phyloP scores from a whole-genome alignment of 2,113 vertebrate genomes.

The Petrocephalus microphthalmus region DNA sequence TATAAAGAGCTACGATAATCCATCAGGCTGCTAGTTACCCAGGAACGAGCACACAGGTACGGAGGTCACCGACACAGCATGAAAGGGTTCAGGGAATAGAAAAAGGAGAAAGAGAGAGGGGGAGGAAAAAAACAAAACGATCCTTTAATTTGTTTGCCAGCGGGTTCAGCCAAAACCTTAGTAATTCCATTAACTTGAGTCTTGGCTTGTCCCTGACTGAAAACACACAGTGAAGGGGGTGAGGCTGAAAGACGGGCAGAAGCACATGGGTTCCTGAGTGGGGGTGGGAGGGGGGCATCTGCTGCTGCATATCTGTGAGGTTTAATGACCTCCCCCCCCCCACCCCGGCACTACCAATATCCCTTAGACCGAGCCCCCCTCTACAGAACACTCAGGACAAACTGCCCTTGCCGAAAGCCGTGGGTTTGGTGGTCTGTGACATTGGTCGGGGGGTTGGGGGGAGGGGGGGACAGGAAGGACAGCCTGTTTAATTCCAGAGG shows the following conservation, averaged over 20 bases:
- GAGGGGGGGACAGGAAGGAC: too few species aligned
- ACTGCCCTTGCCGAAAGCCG: neutral
- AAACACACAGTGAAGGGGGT: constrained; percentile 26
- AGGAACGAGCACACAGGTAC: constrained; percentile 30
- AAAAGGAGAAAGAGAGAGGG: neutral
- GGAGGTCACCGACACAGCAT: constrained; percentile 14
- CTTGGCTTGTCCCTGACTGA: constrained; percentile 28
- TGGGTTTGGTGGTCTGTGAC: neutral
- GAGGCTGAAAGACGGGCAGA: constrained; percentile 20
- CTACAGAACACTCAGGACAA: neutral
- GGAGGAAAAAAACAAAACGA: constrained; percentile 31
- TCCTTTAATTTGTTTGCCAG: constrained; percentile 35
- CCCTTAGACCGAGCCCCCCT: neutral
- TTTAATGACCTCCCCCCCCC: constrained; percentile 5
- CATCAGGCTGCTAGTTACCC: constrained; percentile 26
- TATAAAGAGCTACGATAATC: neutral
- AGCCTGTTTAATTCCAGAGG: neutral
- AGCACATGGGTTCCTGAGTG: constrained; percentile 21
- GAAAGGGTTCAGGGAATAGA: neutral
- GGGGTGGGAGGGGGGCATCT: constrained; percentile 13
- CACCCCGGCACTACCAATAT: neutral
- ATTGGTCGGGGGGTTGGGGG: neutral
- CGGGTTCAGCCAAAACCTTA: constrained; percentile 34
- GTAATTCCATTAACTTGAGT: constrained; percentile 43
- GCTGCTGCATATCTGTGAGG: neutral